Evolutionary conservation across 1,140 invertebrate genomes (phyloP), one percentile per base, ranked within the genome.

Genomic region (Megalonaias nervosa): DNA sequence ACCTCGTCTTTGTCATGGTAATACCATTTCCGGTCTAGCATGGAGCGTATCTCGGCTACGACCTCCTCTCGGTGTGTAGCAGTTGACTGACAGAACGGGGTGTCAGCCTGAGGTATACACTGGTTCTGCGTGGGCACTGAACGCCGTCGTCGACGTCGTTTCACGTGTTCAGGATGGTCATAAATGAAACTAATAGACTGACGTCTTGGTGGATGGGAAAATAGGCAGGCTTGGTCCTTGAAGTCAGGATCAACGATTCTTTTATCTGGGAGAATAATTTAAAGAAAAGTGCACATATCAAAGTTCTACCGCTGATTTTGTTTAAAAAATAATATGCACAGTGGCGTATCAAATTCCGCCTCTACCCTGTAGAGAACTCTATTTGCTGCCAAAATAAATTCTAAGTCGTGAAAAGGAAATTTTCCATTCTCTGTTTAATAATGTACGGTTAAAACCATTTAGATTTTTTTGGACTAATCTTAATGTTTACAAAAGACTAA

Each of bases 211-310:
- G 70, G 71, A n/a, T 79, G 74, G 55, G 81, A 76, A 21, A 69
- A 68, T 26, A 64, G 14, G 17, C 75, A 80, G 16, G 82, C 81
- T 11, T 38, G 69, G 0, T 67, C 69, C 0, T 74, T 56, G 57
- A 76, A 60, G 56, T 82, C 81, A 2, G 82, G 82, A 62, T 82
- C 79, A 11, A 84, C 74, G 26, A 84, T n/a, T 6, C 81, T 64
- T 13, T 72, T 69, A n/a, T 80, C 81, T 74, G 38, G 21, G 77
- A 61, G 67, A 31, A 72, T 26, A 60, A 62, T 21, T 31, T 26
- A 16, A 17, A 70, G 15, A 67, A 17, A 21, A 13, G 26, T 21
- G 19, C 31, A 19, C 26, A 31, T 31, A 31, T 31, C 26, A 31
- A 31, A 31, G 26, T 31, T 31, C 26, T 31, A 1, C 26, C 26